phyloP scores from a whole-genome alignment of 2,797 vertebrate genomes.

The Delichon dasypus region DNA sequence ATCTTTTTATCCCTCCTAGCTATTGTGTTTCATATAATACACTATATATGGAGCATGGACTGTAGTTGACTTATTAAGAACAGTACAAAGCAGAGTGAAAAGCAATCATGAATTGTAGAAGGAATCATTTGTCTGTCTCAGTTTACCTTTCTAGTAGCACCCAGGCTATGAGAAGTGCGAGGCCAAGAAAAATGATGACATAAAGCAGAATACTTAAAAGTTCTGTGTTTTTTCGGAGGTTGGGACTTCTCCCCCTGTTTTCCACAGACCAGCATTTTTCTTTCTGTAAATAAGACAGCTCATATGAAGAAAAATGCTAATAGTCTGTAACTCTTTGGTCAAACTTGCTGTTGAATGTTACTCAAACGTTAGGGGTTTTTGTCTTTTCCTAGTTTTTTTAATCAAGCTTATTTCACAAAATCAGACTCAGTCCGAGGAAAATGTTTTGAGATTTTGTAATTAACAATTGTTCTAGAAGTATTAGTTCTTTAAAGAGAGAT shows the following conservation, averaged over 20 bases:
- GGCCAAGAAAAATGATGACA: neutral
- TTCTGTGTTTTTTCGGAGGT: neutral
- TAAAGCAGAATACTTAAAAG: neutral
- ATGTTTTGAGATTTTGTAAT: neutral
- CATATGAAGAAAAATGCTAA: neutral
- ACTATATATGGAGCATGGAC: neutral
- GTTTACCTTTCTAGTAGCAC: neutral
- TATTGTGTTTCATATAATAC: neutral
- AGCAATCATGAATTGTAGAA: neutral
- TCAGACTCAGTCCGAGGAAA: neutral
- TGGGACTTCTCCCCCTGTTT: neutral
- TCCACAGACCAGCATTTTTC: neutral
- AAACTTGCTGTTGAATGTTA: neutral
- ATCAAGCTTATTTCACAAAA: neutral
- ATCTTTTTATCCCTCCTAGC: neutral
- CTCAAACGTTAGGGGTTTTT: neutral
- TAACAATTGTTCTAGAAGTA: neutral
- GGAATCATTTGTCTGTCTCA: neutral
- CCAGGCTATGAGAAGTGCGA: neutral
- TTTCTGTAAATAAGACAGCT: neutral
- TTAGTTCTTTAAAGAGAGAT: neutral
- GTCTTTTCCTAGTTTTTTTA: neutral
- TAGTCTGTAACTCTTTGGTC: neutral
- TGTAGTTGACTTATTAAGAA: neutral
- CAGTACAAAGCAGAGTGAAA: neutral